Conservation (phyloP, 1,140 invertebrate species). For the Caenorhabditis inopinata region DNA sequence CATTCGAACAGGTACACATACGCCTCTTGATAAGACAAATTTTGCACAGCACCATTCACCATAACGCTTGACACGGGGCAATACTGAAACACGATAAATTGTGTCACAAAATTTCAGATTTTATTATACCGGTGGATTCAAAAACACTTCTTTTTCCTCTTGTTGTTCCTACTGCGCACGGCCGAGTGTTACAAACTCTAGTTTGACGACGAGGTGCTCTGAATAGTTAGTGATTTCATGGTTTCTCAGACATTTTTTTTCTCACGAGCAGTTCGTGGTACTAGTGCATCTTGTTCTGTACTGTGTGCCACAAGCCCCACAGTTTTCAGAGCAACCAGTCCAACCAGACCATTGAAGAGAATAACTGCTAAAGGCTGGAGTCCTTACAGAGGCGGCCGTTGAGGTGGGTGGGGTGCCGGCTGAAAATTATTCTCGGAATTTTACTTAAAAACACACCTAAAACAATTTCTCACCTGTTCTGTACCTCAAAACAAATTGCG, state of each 20-base stretch:
- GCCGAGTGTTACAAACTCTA: not conserved
- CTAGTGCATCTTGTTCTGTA: not conserved
- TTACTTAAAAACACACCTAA: not conserved
- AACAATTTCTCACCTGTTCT: not conserved
- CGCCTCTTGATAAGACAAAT: not conserved
- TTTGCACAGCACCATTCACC: not conserved
- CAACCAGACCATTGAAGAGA: constrained; percentile 11
- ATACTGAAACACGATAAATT: not conserved
- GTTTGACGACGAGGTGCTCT: not conserved
- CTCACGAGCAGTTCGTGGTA: not conserved
- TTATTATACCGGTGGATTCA: not conserved
- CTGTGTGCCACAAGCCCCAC: constrained; percentile 33
- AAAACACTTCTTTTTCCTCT: not conserved
- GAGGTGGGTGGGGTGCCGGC: not conserved
- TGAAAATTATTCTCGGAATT: not conserved
- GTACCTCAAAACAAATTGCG: constrained; percentile 16
- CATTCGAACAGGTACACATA: not conserved
- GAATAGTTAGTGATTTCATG: not conserved
- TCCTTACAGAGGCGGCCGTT: not conserved
- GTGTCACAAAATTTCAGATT: not conserved
- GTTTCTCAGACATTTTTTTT: not conserved
- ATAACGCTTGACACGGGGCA: not conserved
- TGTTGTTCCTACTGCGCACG: not conserved
- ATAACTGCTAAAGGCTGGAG: not conserved
- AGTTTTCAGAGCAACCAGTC: constrained; percentile 26